These are phyloP conservation scores for Polyommatus icarus DNA, from an alignment of 2,888 invertebrate species.

Conservation along the genomic window DNA sequence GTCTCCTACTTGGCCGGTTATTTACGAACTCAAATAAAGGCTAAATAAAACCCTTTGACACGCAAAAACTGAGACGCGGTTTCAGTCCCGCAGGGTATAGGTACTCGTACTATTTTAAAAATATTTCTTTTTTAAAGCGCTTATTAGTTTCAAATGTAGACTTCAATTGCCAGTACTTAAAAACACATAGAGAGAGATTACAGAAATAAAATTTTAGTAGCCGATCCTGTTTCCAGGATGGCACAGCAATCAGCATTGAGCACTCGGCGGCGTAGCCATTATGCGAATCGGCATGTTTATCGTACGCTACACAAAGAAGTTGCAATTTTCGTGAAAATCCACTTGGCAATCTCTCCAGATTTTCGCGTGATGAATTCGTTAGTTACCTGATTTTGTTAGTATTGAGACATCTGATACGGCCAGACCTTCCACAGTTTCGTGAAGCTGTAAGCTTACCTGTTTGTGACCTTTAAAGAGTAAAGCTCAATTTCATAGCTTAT, in stretches of 20 bases:
- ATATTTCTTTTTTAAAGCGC: background rate
- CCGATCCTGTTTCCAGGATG: background rate
- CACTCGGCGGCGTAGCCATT: background rate
- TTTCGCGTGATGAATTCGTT: background rate
- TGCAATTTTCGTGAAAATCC: background rate
- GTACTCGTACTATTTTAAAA: background rate
- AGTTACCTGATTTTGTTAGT: background rate
- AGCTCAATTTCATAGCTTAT: no score
- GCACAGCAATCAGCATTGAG: background rate
- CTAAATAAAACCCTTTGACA: background rate
- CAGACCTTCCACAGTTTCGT: no score
- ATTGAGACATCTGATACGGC: no score
- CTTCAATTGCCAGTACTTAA: background rate
- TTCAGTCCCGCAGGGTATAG: background rate
- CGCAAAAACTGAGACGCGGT: background rate
- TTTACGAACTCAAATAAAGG: no score
- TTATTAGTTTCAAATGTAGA: background rate
- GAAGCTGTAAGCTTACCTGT: no score
- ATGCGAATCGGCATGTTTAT: background rate
- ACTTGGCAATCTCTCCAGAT: background rate
- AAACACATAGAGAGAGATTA: constrained; percentile 4
- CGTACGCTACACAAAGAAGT: background rate
- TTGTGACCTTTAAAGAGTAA: no score
- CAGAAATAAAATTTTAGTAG: background rate
- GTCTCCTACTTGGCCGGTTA: no score